A percentile compares a stretch with the other conserved stretches of the same genome.
Evolutionary conservation across 2,113 vertebrate species (phyloP).

Genomic region (Pyxicephalus adspersus): DNA sequence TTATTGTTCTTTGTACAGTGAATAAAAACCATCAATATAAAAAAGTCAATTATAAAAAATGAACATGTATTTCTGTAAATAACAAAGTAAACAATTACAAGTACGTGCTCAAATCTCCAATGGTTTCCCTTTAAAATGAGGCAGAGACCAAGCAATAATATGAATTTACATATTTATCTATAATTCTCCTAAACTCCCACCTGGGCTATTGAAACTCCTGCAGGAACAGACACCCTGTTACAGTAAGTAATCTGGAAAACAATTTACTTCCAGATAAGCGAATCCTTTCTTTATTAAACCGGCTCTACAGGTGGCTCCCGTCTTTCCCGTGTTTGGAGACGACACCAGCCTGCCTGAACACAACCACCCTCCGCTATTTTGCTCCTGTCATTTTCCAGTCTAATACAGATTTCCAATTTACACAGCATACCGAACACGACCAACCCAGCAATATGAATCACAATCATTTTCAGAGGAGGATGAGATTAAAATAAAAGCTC

Average conservation of each 20-base stretch:
- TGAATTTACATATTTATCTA: constrained; percentile 41
- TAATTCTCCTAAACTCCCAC: not conserved
- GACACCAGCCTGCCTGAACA: constrained; percentile 25
- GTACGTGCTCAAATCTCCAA: no score
- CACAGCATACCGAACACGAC: not conserved
- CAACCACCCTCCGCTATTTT: not conserved
- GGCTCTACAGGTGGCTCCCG: not conserved
- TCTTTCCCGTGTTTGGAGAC: not conserved
- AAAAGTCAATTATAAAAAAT: no score
- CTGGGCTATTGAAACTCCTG: not conserved
- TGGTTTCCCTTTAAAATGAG: no score
- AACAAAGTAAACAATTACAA: no score
- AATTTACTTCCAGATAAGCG: constrained; percentile 40
- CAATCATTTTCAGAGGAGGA: not conserved
- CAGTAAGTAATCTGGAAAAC: constrained; percentile 44
- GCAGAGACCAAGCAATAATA: not conserved
- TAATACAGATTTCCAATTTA: constrained; percentile 1
- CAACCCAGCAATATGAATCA: not conserved
- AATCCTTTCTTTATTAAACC: constrained; percentile 34
- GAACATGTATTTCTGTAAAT: no score
- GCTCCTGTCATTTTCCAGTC: not conserved
- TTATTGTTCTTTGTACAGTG: no score
- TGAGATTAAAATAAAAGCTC: not conserved
- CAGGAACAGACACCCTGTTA: constrained; percentile 7
- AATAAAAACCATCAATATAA: no score